Conservation (phyloP, 2,888 invertebrate species). For the Iselma pallidipennis region DNA sequence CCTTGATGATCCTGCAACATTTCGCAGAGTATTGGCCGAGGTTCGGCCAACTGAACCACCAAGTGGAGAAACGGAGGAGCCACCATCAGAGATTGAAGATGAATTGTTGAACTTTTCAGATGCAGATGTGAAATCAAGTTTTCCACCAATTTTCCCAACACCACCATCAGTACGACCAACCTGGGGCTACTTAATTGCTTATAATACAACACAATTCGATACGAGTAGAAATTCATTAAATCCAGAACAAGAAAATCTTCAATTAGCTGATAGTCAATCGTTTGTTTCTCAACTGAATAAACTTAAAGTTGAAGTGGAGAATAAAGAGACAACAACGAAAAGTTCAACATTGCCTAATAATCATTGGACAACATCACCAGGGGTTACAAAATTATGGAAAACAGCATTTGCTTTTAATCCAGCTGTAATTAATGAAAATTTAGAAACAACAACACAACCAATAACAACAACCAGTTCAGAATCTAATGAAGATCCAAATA, state of each 20-base stretch:
- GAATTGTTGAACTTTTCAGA: slow-evolving; percentile 79
- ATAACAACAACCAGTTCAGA: slow-evolving; percentile 30
- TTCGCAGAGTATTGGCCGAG: slow-evolving; percentile 74
- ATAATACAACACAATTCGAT: slow-evolving; percentile 32
- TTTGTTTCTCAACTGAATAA: slow-evolving; percentile 65
- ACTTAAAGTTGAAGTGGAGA: slow-evolving; percentile 54
- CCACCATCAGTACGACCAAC: slow-evolving; percentile 50
- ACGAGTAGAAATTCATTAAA: slow-evolving; percentile 42
- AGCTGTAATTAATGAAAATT: slow-evolving; percentile 68
- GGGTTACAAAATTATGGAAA: slow-evolving; percentile 66
- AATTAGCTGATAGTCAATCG: slow-evolving; percentile 72
- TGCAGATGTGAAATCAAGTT: slow-evolving; percentile 56
- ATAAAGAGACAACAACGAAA: slow-evolving; percentile 23
- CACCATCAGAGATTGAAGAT: slow-evolving; percentile 58
- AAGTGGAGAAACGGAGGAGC: slow-evolving; percentile 44
- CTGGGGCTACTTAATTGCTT: slow-evolving; percentile 50
- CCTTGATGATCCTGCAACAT: slow-evolving; percentile 80
- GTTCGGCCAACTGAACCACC: slow-evolving; percentile 80
- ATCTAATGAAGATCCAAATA: slow-evolving; percentile 22
- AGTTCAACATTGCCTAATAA: slow-evolving; percentile 40
- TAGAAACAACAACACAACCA: slow-evolving; percentile 42
- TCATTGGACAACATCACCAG: slow-evolving; percentile 51
- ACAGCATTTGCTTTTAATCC: slow-evolving; percentile 74
- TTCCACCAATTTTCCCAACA: slow-evolving; percentile 49
- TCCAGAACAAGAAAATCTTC: slow-evolving; percentile 64